A percentile compares a stretch with the other conserved stretches of the same genome.
phyloP scores from a whole-genome alignment of 2,797 vertebrate genomes.

The Hylomyscus alleni region DNA sequence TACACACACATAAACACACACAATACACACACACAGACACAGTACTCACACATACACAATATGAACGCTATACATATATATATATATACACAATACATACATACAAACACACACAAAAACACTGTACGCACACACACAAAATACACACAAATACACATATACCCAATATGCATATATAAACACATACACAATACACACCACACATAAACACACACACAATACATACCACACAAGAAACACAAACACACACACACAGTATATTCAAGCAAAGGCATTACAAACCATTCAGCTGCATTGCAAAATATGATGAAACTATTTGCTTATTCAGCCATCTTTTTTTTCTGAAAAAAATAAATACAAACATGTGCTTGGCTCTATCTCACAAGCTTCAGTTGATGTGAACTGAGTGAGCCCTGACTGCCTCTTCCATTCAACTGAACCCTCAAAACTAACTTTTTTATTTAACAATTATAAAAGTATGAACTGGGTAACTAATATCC shows the following conservation, averaged over 20 bases:
- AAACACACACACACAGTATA: background rate
- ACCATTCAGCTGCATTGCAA: background rate
- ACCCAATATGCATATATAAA: background rate
- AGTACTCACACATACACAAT: too few relatives aligned
- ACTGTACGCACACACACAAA: too few relatives aligned
- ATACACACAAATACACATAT: too few relatives aligned
- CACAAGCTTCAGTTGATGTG: background rate
- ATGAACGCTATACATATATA: too few relatives aligned
- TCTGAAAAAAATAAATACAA: constrained; percentile 16
- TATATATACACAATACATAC: background rate
- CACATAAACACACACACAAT: background rate
- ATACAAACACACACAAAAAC: background rate
- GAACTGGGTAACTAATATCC: constrained; percentile 15
- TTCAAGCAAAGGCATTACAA: background rate
- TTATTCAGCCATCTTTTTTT: background rate
- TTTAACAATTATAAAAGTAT: constrained; percentile 30
- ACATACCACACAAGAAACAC: background rate
- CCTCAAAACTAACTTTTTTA: constrained; percentile 51
- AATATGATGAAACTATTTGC: constrained; percentile 15
- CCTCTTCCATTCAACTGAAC: constrained; percentile 35
- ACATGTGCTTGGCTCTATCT: background rate
- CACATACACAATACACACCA: background rate
- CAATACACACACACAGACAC: too few relatives aligned
- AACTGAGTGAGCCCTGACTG: constrained; percentile 1
- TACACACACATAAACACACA: background rate